phyloP scores from a whole-genome alignment of 2,888 invertebrate genomes.

The Conchocele bisecta region DNA sequence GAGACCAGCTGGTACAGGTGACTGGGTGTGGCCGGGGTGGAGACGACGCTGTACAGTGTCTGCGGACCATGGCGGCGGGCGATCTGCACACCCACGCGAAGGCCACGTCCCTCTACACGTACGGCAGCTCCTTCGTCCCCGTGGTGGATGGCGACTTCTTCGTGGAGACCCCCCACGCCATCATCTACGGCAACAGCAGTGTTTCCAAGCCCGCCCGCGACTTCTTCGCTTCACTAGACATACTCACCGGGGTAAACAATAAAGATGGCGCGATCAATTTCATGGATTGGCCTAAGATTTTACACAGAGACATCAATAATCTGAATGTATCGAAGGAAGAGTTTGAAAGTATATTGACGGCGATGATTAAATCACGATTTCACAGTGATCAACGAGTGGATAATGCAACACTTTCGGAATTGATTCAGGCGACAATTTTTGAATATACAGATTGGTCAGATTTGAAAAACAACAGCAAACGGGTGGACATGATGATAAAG shows the following conservation, averaged over 20 bases:
- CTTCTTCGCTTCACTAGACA: slow-evolving; percentile 37
- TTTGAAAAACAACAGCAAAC: not conserved
- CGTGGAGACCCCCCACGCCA: slow-evolving; percentile 16
- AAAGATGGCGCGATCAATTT: slow-evolving; percentile 36
- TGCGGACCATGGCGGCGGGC: slow-evolving; percentile 2
- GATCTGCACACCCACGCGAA: slow-evolving; percentile 17
- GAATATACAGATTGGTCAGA: not conserved
- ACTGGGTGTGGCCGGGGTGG: slow-evolving; percentile 4
- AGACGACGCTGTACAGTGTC: slow-evolving; percentile 15
- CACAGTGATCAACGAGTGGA: not conserved
- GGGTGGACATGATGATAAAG: not conserved
- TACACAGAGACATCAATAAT: slow-evolving; percentile 15
- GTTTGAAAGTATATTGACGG: too few relatives aligned
- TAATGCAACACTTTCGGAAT: not conserved
- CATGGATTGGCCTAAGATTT: slow-evolving; percentile 4
- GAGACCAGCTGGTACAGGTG: not conserved
- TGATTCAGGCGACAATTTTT: not conserved
- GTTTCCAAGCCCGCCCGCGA: slow-evolving; percentile 26
- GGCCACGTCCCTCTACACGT: too few relatives aligned
- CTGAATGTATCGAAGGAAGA: slow-evolving; percentile 12
- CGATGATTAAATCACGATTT: too few relatives aligned
- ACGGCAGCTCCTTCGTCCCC: slow-evolving; percentile 9
- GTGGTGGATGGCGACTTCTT: slow-evolving; percentile 42
- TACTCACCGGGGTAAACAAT: slow-evolving; percentile 34
- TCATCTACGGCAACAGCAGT: slow-evolving; percentile 17